Evolutionary conservation across 1,140 invertebrate genomes (phyloP), one percentile per base, ranked within the genome.

Genomic region (Monomorium pharaonis): DNA sequence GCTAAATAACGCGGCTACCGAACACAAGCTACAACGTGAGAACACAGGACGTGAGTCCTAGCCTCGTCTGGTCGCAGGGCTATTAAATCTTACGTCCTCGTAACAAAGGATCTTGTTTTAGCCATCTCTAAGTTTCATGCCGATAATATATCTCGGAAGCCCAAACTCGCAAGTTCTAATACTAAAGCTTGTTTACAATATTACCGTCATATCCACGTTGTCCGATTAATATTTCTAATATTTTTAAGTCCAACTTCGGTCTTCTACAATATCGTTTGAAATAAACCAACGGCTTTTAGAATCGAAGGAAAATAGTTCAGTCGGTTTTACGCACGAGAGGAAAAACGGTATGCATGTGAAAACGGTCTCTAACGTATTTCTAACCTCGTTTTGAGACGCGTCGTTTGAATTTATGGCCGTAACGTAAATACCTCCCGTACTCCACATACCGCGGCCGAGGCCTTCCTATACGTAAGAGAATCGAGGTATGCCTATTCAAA

Each of bases 321-420:
- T n/a, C 51, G 37, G 16, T 88, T 85, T 74, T n/a, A 67, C 21
- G 27, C 12, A 65, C 51, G 21, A 49, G 3, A 72, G 37, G 33
- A 78, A 80, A 89, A 51, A 51, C 37, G 84, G 12, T 44, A 83
- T 87, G 89, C 80, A 85, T 62, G 76, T 63, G 89, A 89, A 88
- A 87, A 60, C 81, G 44, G 86, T 62, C 60, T 74, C 65, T 47
- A 67, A 74, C 83, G 88, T 90, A 90, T 90, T 90, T 90, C 77
- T 88, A 90, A 90, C 89, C 89, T 77, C 89, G 63, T 90, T 90
- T 84, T 75, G 86, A 87, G 88, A 90, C 86, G n/a, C n/a, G 89
- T 90, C 70, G 75, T 74, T 63, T 84, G 86, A 90, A 90, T 90
- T 90, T 90, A 90, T 88, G 88, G 88, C 49, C 47, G 81, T 78